Evolutionary conservation across 92 coral and sea anemone genomes (phyloP), one percentile per base, ranked within the genome.

Genomic region (Heteractis magnifica): DNA sequence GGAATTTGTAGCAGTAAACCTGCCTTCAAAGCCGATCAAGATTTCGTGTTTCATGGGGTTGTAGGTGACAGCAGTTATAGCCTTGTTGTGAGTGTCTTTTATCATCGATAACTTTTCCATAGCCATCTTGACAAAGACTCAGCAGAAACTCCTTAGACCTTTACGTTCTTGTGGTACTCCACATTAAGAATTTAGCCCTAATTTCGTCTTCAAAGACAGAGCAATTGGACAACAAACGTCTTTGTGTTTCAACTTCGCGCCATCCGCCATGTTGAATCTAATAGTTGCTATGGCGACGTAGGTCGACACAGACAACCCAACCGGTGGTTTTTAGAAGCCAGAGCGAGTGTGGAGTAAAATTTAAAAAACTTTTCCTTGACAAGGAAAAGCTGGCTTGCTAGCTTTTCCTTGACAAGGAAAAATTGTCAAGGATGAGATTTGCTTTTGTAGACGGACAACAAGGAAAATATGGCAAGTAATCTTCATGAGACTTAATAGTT

Each of bases 31-130:
- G 20, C 99, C 99, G 56, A 92, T 91, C 51, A 96, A 82, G 51
- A 96, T 92, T 84, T 96, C 99, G 71, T 96, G 99, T 83, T 96
- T 96, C 91, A 96, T 94, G 11, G 99, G 99, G 68, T 96, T 96
- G 86, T 96, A 96, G 3, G 94, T 89, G 20, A 96, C 89, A 53
- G 99, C 99, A 0, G 99, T 94, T 44, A 96, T 94, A 58, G 94
- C 72, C 56, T 86, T 96, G 82, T 87, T 94, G 87, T 96, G 99
- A 12, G 99, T 92, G 13, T 96, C 99, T 82, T 89, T 94, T 75
- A 96, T 89, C 64, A 89, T 91, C 20, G 95, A 90, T 15, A 96
- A 84, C 88, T 86, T 92, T 87, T 96, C 99, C 99, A 96, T 96
- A 83, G 99, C 99, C 99, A 96, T 96, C n/a, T 84, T 82, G 11